Evolutionary conservation across 2,113 vertebrate species (phyloP), one percentile per base, ranked within the genome.

Genomic region (Ceratotherium simum): DNA sequence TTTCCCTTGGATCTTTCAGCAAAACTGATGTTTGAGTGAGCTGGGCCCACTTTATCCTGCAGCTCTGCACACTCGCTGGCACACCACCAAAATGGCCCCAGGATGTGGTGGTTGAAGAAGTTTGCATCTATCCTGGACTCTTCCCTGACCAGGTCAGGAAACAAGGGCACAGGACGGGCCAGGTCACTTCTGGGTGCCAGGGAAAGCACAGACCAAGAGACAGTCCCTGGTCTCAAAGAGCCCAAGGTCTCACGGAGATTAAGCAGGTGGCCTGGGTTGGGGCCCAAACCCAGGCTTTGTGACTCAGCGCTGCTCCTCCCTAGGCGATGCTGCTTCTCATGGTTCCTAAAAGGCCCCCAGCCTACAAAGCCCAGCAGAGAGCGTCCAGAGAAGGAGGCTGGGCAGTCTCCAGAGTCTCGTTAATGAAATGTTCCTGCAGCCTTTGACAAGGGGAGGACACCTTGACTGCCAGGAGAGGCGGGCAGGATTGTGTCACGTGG

Each of bases 31-130:
- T 27, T 17, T 56, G 76, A 58, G 46, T 13, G n/a, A 58, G n/a
- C 0, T 0, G 29, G 29, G 4, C 5, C 6, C 0, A 0, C 4
- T 5, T 17, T 9, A 0, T 5, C 64, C 60, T 0, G 7, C 12
- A 2, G n/a, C 42, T 16, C 36, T 27, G 16, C 33, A 18, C 18
- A 8, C 39, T 4, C 1, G 42, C 51, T 23, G 6, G 23, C 10
- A 4, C 33, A 11, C 25, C 4, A 8, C 46, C 12, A 25, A 27
- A 17, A 25, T 0, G 20, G 25, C 51, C 58, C n/a, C 36, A 5
- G 5, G 7, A 1, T 4, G 6, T 1, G 25, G 12, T 0, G 4
- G 39, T 12, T 36, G 65, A 31, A 65, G 79, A 80, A 25, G 56
- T 31, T 0, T 11, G 14, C 65, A 11, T 36, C 39, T 1, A 6